These are phyloP conservation scores for Lacerta viridis DNA, from an alignment of 2,797 vertebrate species.

Conservation along the genomic window DNA sequence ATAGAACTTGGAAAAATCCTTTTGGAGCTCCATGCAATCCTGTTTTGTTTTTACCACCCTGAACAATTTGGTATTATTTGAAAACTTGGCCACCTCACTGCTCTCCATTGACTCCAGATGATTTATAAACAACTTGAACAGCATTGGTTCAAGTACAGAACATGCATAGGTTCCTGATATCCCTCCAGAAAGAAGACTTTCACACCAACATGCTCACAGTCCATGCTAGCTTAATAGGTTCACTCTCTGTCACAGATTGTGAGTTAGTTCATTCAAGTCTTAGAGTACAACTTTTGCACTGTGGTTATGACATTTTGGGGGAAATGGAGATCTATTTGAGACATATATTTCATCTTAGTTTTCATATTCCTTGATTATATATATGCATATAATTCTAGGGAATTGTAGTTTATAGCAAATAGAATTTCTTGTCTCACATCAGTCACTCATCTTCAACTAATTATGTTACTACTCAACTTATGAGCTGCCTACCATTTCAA, in stretches of 20 bases:
- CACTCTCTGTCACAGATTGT: not conserved
- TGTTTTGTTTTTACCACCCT: too few species aligned
- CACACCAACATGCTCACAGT: not conserved
- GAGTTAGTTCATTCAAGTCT: not conserved
- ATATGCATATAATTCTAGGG: not conserved
- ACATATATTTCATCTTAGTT: not conserved
- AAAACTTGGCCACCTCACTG: too few species aligned
- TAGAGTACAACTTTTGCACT: not conserved
- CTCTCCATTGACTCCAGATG: too few species aligned
- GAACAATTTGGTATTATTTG: too few species aligned
- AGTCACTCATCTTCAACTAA: constrained; percentile 38
- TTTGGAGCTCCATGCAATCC: too few species aligned
- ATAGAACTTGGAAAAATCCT: too few species aligned
- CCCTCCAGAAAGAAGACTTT: not conserved
- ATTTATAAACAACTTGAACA: too few species aligned
- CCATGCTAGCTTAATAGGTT: not conserved
- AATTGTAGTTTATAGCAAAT: constrained; percentile 15
- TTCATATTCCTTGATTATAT: not conserved
- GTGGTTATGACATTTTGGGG: not conserved
- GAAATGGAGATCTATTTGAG: not conserved
- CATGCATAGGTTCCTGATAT: too few species aligned
- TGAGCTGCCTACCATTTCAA: constrained; percentile 57
- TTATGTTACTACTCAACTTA: constrained; percentile 31
- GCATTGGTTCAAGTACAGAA: not conserved
- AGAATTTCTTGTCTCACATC: constrained; percentile 48